Percentiles rank a stretch among this genome's conserved stretches.
phyloP scores from a whole-genome alignment of 2,797 vertebrate genomes.

The Eidolon dupreanum region DNA sequence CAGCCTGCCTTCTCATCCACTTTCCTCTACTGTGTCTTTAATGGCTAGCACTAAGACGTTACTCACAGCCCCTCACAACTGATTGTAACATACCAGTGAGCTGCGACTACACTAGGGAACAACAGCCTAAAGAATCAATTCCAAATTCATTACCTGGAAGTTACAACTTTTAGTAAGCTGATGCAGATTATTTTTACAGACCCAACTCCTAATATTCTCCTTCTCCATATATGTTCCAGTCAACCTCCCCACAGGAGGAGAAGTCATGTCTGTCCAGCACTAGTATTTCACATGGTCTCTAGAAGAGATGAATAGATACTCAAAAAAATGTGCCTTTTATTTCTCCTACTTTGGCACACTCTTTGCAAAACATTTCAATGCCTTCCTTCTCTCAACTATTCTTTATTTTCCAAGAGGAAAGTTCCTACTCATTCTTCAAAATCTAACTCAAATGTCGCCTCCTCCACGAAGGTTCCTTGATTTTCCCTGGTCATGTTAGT shows the following conservation, averaged over 20 bases:
- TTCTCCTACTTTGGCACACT: neutral
- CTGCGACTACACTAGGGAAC: neutral
- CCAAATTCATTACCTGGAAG: neutral
- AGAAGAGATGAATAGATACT: neutral
- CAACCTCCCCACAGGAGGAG: neutral
- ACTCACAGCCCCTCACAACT: neutral
- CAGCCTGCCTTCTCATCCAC: neutral
- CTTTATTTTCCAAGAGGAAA: constrained; percentile 8
- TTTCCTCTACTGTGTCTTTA: neutral
- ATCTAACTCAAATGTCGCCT: neutral
- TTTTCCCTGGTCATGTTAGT: neutral
- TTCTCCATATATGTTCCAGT: neutral
- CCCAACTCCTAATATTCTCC: neutral
- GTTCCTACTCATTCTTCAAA: neutral
- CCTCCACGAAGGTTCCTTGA: neutral
- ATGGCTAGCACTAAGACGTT: neutral
- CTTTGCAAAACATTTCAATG: neutral
- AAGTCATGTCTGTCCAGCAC: neutral
- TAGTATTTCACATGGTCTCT: neutral
- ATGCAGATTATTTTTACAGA: neutral
- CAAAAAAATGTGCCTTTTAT: neutral
- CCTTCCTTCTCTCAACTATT: neutral
- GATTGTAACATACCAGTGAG: neutral
- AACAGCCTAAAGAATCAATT: neutral
- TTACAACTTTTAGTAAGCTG: neutral